phyloP scores from a whole-genome alignment of 1,140 invertebrate species.

The Papilio helenus region DNA sequence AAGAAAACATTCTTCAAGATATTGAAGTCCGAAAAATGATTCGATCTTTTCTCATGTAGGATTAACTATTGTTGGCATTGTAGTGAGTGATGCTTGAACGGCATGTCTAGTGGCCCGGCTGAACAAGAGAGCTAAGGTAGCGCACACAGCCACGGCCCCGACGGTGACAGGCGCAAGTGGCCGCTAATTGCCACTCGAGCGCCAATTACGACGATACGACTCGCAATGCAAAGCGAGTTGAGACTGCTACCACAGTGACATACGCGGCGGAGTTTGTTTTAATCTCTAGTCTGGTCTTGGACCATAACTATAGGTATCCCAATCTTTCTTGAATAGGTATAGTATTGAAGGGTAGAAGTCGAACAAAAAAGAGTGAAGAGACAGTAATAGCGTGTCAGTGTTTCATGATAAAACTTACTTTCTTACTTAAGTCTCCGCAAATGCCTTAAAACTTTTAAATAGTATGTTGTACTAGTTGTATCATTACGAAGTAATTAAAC shows the following conservation, averaged over 20 bases:
- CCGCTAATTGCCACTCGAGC: slow-evolving; percentile 76
- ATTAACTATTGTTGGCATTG: slow-evolving; percentile 35
- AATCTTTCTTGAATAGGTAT: too few relatives aligned
- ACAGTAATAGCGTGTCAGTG: neutral
- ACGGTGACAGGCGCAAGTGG: slow-evolving; percentile 67
- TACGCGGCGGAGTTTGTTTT: neutral
- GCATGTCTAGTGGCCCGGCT: slow-evolving; percentile 34
- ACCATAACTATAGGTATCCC: neutral
- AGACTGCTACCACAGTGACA: neutral
- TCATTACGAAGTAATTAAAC: too few relatives aligned
- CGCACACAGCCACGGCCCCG: slow-evolving; percentile 52
- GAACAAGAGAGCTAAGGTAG: slow-evolving; percentile 52
- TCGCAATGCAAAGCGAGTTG: slow-evolving; percentile 29
- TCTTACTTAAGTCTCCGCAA: too few relatives aligned
- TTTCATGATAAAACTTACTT: too few relatives aligned
- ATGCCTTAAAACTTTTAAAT: too few relatives aligned
- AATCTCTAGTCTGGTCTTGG: neutral
- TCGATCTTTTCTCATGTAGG: slow-evolving; percentile 22
- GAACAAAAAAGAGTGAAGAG: neutral
- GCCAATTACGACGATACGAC: slow-evolving; percentile 72
- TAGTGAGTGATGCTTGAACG: slow-evolving; percentile 33
- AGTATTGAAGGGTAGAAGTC: neutral
- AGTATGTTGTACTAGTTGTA: too few relatives aligned
- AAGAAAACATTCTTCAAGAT: neutral
- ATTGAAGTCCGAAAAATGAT: slow-evolving; percentile 15